phyloP scores from a whole-genome alignment of 2,797 vertebrate genomes.

The Cossypha niveicapilla region DNA sequence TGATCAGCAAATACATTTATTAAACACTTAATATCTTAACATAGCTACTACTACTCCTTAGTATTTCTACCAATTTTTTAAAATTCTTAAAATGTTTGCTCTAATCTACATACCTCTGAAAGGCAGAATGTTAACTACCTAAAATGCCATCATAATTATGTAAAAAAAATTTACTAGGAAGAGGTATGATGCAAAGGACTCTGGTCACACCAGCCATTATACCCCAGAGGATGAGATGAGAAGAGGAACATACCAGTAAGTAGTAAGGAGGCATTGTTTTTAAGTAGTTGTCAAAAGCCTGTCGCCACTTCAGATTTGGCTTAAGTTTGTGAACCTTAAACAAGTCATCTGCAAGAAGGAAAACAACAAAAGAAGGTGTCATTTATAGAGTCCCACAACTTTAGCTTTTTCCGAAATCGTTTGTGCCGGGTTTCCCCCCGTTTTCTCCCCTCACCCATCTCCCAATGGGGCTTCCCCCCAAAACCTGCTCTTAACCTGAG shows the following conservation, averaged over 20 bases:
- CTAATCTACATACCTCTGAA: constrained; percentile 13
- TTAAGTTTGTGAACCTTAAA: constrained; percentile 99
- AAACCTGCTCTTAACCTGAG: constrained; percentile 38
- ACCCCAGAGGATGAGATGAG: constrained; percentile 11
- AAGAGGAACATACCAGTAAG: constrained; percentile 85
- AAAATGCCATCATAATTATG: not conserved
- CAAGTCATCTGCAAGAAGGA: constrained; percentile 89
- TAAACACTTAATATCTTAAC: not conserved
- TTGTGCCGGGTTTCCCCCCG: not conserved
- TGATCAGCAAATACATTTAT: not conserved
- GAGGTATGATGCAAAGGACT: constrained; percentile 26
- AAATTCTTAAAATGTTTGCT: not conserved
- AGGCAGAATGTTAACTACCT: constrained; percentile 28
- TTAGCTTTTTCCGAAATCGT: not conserved
- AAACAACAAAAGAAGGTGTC: constrained; percentile 28
- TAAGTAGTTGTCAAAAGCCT: constrained; percentile 96
- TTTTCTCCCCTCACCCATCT: not conserved
- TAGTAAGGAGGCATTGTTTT: constrained; percentile 98
- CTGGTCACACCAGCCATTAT: constrained; percentile 36
- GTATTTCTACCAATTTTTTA: not conserved
- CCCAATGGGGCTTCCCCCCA: constrained; percentile 23
- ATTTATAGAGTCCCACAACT: not conserved
- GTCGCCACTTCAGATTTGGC: constrained; percentile 96
- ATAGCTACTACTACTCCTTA: not conserved
- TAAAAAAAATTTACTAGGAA: constrained; percentile 25